Percentiles rank a stretch among this genome's conserved stretches.
Evolutionary conservation across 2,797 vertebrate genomes (phyloP).

Genomic region (Vireo griseus): DNA sequence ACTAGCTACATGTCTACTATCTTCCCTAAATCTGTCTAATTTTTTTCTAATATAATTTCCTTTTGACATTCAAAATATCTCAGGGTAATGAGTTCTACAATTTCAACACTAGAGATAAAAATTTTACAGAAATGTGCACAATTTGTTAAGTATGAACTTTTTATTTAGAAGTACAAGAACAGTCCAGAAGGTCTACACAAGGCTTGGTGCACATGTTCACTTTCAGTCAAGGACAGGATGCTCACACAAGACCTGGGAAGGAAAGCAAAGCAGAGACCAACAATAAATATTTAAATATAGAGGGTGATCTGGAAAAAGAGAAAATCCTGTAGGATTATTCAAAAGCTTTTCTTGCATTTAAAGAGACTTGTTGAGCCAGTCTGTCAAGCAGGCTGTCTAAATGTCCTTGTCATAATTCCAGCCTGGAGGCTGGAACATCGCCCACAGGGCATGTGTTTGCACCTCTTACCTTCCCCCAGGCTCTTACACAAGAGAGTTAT

Average conservation of each 20-base stretch:
- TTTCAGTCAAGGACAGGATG: neutral
- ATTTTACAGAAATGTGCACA: neutral
- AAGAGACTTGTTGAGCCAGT: neutral
- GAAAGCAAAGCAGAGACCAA: neutral
- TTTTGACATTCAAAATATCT: neutral
- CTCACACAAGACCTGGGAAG: neutral
- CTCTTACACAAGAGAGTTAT: neutral
- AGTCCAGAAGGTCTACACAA: neutral
- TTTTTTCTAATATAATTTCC: neutral
- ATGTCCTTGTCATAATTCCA: conserved; percentile 27
- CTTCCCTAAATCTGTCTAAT: neutral
- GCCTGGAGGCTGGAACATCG: conserved; percentile 5
- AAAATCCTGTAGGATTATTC: neutral
- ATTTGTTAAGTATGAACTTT: neutral
- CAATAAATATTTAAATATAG: neutral
- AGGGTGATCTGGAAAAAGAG: neutral
- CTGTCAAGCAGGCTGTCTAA: conserved; percentile 25
- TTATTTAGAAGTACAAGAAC: neutral
- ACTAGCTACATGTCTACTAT: neutral
- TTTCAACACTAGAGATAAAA: neutral
- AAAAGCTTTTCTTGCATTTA: neutral
- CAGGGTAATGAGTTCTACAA: neutral
- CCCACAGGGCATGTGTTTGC: conserved; percentile 16
- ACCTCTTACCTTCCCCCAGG: neutral
- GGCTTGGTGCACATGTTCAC: neutral